These are phyloP conservation scores for Parazoanthus swiftii DNA, from an alignment of 92 coral and sea anemone genomes.

Conservation along the genomic window DNA sequence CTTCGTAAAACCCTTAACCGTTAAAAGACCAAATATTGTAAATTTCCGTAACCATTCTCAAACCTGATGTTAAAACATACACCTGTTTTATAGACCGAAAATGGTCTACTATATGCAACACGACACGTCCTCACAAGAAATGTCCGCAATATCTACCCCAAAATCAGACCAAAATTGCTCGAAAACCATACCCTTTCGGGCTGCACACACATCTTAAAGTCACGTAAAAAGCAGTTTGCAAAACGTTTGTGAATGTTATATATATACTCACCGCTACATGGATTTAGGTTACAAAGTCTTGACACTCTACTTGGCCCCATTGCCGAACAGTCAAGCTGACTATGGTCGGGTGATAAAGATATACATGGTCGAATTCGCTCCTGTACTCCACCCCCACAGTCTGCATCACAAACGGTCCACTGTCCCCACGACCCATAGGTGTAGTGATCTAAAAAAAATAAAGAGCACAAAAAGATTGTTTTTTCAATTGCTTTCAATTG, in stretches of 20 bases:
- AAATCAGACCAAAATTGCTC: too few relatives aligned
- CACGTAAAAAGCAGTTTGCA: background rate
- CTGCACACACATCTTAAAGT: too few relatives aligned
- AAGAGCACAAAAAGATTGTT: background rate
- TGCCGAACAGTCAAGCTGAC: slow-evolving; percentile 50
- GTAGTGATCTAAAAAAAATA: slow-evolving; percentile 48
- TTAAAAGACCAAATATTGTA: too few relatives aligned
- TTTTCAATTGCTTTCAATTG: background rate
- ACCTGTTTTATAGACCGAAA: too few relatives aligned
- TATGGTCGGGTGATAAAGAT: slow-evolving; percentile 47
- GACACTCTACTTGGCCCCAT: slow-evolving; percentile 66
- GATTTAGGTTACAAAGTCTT: slow-evolving; percentile 66
- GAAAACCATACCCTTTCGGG: too few relatives aligned
- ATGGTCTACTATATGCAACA: too few relatives aligned
- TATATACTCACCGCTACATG: slow-evolving; percentile 58
- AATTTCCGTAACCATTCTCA: too few relatives aligned
- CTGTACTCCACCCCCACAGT: slow-evolving; percentile 87
- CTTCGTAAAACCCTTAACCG: too few relatives aligned
- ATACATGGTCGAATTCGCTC: slow-evolving; percentile 71
- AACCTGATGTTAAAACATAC: too few relatives aligned
- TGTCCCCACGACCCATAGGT: slow-evolving; percentile 71
- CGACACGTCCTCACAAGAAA: too few relatives aligned
- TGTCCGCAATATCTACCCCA: too few relatives aligned
- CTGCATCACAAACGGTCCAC: slow-evolving; percentile 85
- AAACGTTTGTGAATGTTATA: too few relatives aligned